Base-by-base conservation (phyloP, 2,113 vertebrate genomes). In the Clarias gariepinus region DNA sequence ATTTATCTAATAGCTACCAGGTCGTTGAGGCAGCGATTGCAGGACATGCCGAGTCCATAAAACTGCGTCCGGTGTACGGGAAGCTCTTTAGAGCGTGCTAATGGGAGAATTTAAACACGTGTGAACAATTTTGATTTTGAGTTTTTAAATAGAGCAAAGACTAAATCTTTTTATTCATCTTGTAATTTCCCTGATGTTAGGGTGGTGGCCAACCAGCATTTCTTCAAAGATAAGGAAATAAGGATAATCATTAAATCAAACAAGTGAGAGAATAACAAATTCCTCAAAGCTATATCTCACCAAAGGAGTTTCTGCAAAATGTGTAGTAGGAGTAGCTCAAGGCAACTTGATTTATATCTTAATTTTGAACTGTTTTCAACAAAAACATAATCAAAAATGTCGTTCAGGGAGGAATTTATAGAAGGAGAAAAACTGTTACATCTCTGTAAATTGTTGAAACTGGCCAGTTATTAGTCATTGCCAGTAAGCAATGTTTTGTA, bases 1-100 rank as follows among this genome's bases (percentile, higher is more conserved):
- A 91, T 91, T 94, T 88, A 86, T 89, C 25, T 90, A 91, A 90
- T 80, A 89, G 89, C 88, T 66, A 85, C 83, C 91, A 90, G 90
- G 88, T 90, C 89, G 92, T 93, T 93, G 90, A 92, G 92, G 85
- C 89, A 91, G 92, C 92, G 92, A 93, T 92, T 91, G 90, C 91
- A 92, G 86, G 90, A 83, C 84, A 79, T 87, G 86, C 82, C 53
- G 88, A 82, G 92, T 90, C 89, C 92, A 91, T 93, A 93, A 94
- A 93, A 91, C 83, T 82, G 86, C 89, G 88, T 89, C 89, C 86
- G 92, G n/a, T n/a, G n/a, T n/a, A n/a, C n/a, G 10, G 19, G n/a
- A 79, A 57, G n/a, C 76, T 57, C 2, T 47, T 8, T 47, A 11
- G 19, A 23, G 18, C 19, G 19, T 25, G 25, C 36, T 52, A 4